Base-by-base conservation (phyloP, 2,888 invertebrate species). In the Gnatocerus cornutus region DNA sequence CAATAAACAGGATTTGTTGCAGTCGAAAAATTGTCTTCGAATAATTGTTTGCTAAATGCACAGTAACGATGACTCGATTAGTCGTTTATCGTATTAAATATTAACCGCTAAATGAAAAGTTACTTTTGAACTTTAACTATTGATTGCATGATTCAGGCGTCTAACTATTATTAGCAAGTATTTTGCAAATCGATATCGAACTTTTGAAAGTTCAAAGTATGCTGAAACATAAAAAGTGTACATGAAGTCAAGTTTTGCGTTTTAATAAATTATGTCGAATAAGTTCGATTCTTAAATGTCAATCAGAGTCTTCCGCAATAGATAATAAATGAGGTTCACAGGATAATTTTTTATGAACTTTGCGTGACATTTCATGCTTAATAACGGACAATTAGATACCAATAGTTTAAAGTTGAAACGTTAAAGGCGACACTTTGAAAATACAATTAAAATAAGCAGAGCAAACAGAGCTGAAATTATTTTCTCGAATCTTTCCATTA, bases 211-310 rank as follows among this genome's bases (percentile, higher is more conserved):
- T 50, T 50, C 50, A 50, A 29, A 29, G 50, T n/a, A 50, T 29
- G 29, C 10, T 12, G 50, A 8, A 8, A 9, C 12, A 53, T 53
- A 14, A 53, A 53, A 53, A 10, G 30, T 52, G 8, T 13, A 52
- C 9, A 12, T 8, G 1, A 6, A 30, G 12, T 53, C 13, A 33
- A 53, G 12, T 53, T 53, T 53, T 30, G 7, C 12, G n/a, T 30
- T 53, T 53, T 13, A 53, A 53, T 53, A 53, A 53, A n/a, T 13
- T n/a, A 53, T 37, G 14, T 33, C 33, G 29, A 33, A 12, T 33
- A 53, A 50, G 30, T 13, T 50, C 50, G 29, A 30, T 50, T 13
- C 13, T 27, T 37, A 53, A 53, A 53, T 53, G 53, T 53, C 53
- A 53, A 21, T 53, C 37, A 53, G 7, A 21, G 37, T 27, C 12